These are phyloP conservation scores for Oryzias dopingdopingensis DNA, from an alignment of 2,797 vertebrate species.

Conservation along the genomic window DNA sequence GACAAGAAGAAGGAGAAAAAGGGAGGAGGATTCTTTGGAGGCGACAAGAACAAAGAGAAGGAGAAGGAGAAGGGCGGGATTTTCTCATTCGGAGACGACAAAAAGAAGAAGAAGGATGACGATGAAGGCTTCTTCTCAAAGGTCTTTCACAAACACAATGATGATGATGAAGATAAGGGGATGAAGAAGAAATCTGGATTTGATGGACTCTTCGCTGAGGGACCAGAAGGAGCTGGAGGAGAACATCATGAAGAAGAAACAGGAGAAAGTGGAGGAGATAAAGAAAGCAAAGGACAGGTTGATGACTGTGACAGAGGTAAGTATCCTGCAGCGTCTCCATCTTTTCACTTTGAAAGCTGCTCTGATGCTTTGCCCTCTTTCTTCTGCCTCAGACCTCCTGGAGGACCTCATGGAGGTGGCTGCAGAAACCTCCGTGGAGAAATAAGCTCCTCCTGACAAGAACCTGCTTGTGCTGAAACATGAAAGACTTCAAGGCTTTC, in stretches of 20 bases:
- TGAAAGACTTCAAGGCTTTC: too few species aligned
- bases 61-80: constrained; percentile 22
- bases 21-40: constrained; percentile 26
- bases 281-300: neutral
- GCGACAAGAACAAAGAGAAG: constrained; percentile 15
- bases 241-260: neutral
- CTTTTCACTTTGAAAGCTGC: too few species aligned
- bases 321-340: too few species aligned
- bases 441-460: too few species aligned
- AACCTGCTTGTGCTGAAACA: too few species aligned
- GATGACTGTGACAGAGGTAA: too few species aligned
- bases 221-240: fast-evolving
- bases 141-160: constrained; percentile 17
- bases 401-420: too few species aligned
- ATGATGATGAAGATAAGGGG: neutral
- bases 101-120: constrained; percentile 12
- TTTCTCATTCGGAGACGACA: constrained; percentile 35
- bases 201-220: constrained; percentile 44
- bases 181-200: constrained; percentile 38
- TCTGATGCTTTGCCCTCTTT: too few species aligned
- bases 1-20: constrained; percentile 23
- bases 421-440: too few species aligned
- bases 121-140: constrained; percentile 36
- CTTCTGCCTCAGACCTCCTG: too few species aligned
- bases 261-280: neutral